phyloP scores from a whole-genome alignment of 2,797 vertebrate genomes.

The Chromis chromis region DNA sequence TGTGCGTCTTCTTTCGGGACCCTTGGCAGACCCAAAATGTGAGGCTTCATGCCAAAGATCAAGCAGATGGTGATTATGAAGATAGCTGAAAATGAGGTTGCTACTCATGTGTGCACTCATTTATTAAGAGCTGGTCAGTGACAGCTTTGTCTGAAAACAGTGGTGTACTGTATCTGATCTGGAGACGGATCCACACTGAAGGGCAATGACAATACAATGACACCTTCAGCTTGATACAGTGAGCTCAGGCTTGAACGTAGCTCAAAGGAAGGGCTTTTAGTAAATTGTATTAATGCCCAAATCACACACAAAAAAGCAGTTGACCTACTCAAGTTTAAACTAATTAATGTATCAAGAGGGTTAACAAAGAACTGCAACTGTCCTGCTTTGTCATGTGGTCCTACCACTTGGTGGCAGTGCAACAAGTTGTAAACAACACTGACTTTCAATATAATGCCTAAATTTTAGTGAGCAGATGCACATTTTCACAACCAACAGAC shows the following conservation, averaged over 20 bases:
- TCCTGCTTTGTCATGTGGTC: background rate
- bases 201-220: background rate
- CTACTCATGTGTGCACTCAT: constrained; percentile 25
- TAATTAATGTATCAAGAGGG: background rate
- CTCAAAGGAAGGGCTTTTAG: background rate
- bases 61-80: constrained; percentile 78
- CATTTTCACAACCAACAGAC: background rate
- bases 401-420: background rate
- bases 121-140: constrained; percentile 34
- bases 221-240: constrained; percentile 1
- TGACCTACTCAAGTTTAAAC: background rate
- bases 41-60: constrained; percentile 73
- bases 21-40: constrained; percentile 31
- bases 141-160: constrained; percentile 41
- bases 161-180: constrained; percentile 2
- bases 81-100: constrained; percentile 45
- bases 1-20: constrained; percentile 22
- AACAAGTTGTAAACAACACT: background rate
- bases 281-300: background rate
- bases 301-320: background rate
- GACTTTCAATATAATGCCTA: no score
- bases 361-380: background rate
- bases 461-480: no score
- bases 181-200: background rate
- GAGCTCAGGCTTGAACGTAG: background rate